phyloP scores from a whole-genome alignment of 2,797 vertebrate species.

The Karalla daura region DNA sequence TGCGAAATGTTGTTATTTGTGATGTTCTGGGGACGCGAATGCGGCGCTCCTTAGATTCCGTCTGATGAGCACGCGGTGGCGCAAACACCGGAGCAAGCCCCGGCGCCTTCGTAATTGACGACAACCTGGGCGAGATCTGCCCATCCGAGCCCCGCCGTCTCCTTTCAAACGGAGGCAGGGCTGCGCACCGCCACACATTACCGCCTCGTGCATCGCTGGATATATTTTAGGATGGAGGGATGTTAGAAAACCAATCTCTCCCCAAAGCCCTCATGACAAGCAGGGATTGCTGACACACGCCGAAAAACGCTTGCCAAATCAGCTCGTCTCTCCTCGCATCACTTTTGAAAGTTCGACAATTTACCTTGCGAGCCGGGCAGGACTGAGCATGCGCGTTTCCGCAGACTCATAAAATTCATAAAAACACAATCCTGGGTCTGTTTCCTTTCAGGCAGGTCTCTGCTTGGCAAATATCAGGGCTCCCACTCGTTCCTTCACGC shows the following conservation, averaged over 20 bases:
- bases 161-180: constrained; percentile 14
- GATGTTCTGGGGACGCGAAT: background rate
- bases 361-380: constrained; percentile 60
- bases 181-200: constrained; percentile 15
- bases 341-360: constrained; percentile 51
- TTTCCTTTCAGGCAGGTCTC: constrained; percentile 21
- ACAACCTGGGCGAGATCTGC: constrained; percentile 38
- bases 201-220: constrained; percentile 25
- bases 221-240: constrained; percentile 52
- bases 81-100: constrained; percentile 1
- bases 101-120: constrained; percentile 37
- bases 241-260: constrained; percentile 60
- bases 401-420: constrained; percentile 13
- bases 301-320: constrained; percentile 52
- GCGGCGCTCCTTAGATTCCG: background rate
- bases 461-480: background rate
- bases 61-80: constrained; percentile 7
- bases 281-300: constrained; percentile 57
- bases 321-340: constrained; percentile 31
- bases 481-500: too few species aligned
- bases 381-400: constrained; percentile 7
- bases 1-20: constrained; percentile 4
- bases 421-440: constrained; percentile 22
- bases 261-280: constrained; percentile 60
- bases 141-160: constrained; percentile 1